Base-by-base conservation (phyloP, 1,140 invertebrate genomes). In the Eciton burchellii region DNA sequence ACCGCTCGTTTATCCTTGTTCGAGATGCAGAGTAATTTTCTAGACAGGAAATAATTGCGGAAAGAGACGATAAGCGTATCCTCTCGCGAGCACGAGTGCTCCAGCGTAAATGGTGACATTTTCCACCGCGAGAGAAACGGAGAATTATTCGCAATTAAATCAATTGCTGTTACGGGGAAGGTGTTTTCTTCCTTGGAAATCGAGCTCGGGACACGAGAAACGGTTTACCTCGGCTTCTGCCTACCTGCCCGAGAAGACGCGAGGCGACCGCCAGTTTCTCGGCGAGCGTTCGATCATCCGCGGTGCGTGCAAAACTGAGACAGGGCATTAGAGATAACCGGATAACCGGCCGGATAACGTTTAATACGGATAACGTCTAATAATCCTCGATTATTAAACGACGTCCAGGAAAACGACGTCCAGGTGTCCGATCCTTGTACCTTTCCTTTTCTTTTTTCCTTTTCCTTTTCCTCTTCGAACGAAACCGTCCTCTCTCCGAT, bases 121-220 rank as follows among this genome's bases (percentile, higher is more conserved):
- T 68, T 77, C 35, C 49, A 43, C 12, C 49, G 47, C 74, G 62
- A n/a, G 16, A 72, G 68, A 19, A 60, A 47, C 16, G 21, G 57
- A 76, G 41, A 62, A 82, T 82, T 62, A 74, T 82, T 82, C 45
- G 62, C 63, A 77, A 77, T 77, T 77, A 77, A 77, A 68, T 68
- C 60, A 68, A 77, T 74, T 82, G 56, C 71, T 29, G 70, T 74
- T 82, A 82, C 59, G 56, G 62, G 70, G 70, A 74, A 82, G 47
- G 79, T 74, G 60, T 62, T 57, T 3, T 26, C 68, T 60, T 82
- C 43, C 29, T 47, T 56, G 56, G 62, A 77, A 68, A 77, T 77
- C 62, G 29, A 29, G 9, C 54, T 77, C 66, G 74, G n/a, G n/a
- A 77, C 63, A 77, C 62, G 74, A 21, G 68, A 66, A 77, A 47